Evolutionary conservation across 2,888 invertebrate species (phyloP).

Genomic region (Cephus rjabovi): DNA sequence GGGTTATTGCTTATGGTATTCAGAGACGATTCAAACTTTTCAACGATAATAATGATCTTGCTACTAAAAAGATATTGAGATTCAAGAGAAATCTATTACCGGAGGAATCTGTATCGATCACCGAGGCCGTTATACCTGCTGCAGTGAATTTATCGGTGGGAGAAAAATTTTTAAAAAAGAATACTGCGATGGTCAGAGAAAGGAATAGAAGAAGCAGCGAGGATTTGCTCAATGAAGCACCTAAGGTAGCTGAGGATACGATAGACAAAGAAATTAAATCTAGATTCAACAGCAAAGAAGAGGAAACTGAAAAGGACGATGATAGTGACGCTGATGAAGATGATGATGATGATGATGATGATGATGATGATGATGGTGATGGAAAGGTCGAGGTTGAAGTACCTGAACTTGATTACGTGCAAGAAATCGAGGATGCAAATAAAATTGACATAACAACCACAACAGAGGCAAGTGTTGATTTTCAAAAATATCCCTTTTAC

Average conservation of each 20-base stretch:
- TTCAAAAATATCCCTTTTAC: constrained; percentile 78
- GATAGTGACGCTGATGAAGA: constrained; percentile 56
- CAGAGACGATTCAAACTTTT: constrained; percentile 5
- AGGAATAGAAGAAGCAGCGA: constrained; percentile 24
- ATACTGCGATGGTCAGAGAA: neutral
- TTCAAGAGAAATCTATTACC: constrained; percentile 23
- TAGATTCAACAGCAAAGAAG: constrained; percentile 40
- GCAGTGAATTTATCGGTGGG: neutral
- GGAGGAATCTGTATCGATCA: constrained; percentile 35
- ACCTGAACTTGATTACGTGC: constrained; percentile 49
- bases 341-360: constrained; percentile 58
- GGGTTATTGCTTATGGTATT: constrained; percentile 19
- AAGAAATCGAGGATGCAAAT: constrained; percentile 48
- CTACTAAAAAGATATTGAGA: constrained; percentile 10
- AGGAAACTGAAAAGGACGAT: constrained; percentile 31
- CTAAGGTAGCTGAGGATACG: constrained; percentile 39
- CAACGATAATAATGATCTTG: constrained; percentile 7
- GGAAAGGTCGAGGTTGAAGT: constrained; percentile 45
- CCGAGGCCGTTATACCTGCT: neutral
- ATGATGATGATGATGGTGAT: constrained; percentile 45
- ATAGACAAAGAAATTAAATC: constrained; percentile 52
- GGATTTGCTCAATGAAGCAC: constrained; percentile 44
- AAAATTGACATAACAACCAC: constrained; percentile 29
- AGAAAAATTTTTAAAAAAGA: neutral
- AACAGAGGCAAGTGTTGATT: constrained; percentile 33